Conservation (phyloP, 2,888 invertebrate species). For the Brachylomia viminalis region DNA sequence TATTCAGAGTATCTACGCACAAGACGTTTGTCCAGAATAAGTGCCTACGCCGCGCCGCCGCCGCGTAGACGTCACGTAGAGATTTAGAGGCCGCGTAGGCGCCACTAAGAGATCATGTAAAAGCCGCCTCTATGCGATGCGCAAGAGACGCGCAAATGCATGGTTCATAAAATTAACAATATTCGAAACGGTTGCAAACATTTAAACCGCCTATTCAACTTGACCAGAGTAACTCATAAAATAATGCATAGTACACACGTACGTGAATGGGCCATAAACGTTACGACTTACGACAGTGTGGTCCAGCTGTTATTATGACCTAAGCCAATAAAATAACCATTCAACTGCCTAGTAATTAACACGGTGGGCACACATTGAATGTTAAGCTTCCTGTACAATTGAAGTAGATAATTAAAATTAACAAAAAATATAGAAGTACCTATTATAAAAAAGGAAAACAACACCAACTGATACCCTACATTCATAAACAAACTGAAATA, state of each 20-base stretch:
- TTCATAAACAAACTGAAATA: background rate
- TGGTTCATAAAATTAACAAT: background rate
- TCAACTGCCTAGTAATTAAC: conserved; percentile 22
- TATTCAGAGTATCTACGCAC: too few species aligned
- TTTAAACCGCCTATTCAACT: conserved; percentile 16
- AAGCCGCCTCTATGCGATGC: too few species aligned
- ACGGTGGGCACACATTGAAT: background rate
- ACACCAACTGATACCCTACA: background rate
- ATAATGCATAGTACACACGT: conserved; percentile 10
- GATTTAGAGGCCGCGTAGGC: background rate
- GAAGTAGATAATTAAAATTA: background rate
- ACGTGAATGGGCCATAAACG: conserved; percentile 38
- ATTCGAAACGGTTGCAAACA: conserved; percentile 31
- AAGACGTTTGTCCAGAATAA: too few species aligned
- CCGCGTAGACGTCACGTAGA: background rate
- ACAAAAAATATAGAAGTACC: background rate
- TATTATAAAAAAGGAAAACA: background rate
- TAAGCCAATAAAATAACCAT: conserved; percentile 42
- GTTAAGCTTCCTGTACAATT: background rate
- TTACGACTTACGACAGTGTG: conserved; percentile 25
- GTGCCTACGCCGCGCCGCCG: background rate
- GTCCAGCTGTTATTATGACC: conserved; percentile 11
- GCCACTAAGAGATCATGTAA: too few species aligned
- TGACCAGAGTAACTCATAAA: conserved; percentile 21
- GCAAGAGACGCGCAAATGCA: background rate